These are phyloP conservation scores for Oscheius sp. DNA, from an alignment of 2,888 invertebrate species.

Conservation along the genomic window DNA sequence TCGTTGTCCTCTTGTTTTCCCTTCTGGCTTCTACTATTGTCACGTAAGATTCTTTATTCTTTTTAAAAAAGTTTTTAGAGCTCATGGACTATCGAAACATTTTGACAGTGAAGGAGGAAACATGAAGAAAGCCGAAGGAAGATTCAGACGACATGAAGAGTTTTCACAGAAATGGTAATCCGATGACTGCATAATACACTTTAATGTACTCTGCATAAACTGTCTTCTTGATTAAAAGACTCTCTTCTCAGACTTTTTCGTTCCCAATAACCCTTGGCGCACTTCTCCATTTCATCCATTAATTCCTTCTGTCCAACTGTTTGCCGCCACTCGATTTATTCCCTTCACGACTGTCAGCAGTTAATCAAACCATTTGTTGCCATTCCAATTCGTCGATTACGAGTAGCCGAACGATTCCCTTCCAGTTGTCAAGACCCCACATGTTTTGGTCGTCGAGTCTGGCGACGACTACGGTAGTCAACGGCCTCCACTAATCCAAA, in stretches of 20 bases:
- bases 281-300: not conserved
- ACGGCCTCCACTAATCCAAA: conserved; percentile 19
- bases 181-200: not conserved
- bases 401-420: not conserved
- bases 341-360: conserved; percentile 12
- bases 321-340: conserved; percentile 25
- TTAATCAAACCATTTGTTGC: conserved; percentile 22
- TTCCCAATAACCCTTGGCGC: conserved; percentile 2
- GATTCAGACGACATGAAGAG: not conserved
- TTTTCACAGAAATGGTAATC: no score
- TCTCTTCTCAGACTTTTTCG: not conserved
- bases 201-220: not conserved
- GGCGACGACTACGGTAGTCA: conserved; percentile 20
- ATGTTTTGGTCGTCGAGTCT: conserved; percentile 10
- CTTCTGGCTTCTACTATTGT: not conserved
- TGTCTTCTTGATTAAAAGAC: not conserved
- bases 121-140: not conserved
- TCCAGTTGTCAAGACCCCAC: not conserved
- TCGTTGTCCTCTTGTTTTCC: not conserved
- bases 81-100: conserved; percentile 2
- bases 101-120: not conserved
- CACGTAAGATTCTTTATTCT: not conserved
- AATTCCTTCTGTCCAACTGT: conserved; percentile 22
- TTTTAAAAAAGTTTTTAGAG: conserved; percentile 1
- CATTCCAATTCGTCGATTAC: not conserved